Percentiles rank a stretch among this genome's conserved stretches.
Evolutionary conservation across 2,888 invertebrate genomes (phyloP).

Genomic region (Petrophora chlorosata): DNA sequence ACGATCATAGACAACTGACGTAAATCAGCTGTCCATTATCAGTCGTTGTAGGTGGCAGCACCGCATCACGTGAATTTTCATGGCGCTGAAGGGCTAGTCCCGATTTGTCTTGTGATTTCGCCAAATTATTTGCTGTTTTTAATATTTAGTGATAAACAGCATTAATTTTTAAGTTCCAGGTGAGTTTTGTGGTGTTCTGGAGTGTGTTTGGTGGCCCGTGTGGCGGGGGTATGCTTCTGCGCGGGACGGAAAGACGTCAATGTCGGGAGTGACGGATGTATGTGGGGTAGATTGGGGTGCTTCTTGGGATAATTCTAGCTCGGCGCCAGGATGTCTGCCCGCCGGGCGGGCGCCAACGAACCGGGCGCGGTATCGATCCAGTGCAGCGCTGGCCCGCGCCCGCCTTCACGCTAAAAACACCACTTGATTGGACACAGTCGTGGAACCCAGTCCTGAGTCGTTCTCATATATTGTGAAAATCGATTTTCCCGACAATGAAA

Average conservation of each 20-base stretch:
- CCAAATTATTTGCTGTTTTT: slow-evolving; percentile 79
- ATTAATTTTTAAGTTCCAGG: slow-evolving; percentile 73
- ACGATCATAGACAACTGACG: slow-evolving; percentile 80
- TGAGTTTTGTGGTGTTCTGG: slow-evolving; percentile 59
- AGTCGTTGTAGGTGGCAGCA: slow-evolving; percentile 83
- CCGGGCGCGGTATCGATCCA: slow-evolving; percentile 67
- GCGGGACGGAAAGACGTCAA: slow-evolving; percentile 76
- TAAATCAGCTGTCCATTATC: slow-evolving; percentile 80
- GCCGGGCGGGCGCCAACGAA: slow-evolving; percentile 61
- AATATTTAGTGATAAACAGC: slow-evolving; percentile 77
- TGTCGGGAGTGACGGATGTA: slow-evolving; percentile 61
- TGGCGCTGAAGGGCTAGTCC: slow-evolving; percentile 83
- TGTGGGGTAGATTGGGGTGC: slow-evolving; percentile 73
- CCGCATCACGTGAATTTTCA: slow-evolving; percentile 86
- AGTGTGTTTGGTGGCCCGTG: slow-evolving; percentile 37
- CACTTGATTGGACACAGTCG: slow-evolving; percentile 48
- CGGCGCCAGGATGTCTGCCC: slow-evolving; percentile 76
- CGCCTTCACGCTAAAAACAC: slow-evolving; percentile 48
- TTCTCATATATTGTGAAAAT: slow-evolving; percentile 48
- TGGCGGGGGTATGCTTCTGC: slow-evolving; percentile 55
- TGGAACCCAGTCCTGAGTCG: slow-evolving; percentile 41
- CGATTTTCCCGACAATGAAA: slow-evolving; percentile 63
- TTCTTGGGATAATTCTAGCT: slow-evolving; percentile 54
- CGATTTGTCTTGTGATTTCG: slow-evolving; percentile 84
- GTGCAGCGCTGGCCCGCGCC: slow-evolving; percentile 47